phyloP scores from a whole-genome alignment of 2,888 invertebrate genomes.

The Asteroscopus sphinx region DNA sequence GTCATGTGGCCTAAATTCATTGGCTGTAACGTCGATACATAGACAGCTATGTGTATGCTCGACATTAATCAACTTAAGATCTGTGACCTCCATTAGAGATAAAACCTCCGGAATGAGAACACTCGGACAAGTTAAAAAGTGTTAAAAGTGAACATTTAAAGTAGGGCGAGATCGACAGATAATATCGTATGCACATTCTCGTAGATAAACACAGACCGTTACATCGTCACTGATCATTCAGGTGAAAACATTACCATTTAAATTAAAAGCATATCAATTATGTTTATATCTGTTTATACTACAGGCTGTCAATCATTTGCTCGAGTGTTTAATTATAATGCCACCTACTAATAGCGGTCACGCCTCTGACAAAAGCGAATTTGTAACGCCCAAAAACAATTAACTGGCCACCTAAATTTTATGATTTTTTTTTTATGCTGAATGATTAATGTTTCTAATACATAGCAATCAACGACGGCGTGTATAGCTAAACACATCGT shows the following conservation, averaged over 20 bases:
- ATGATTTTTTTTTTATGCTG: conserved; percentile 47
- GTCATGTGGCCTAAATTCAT: conserved; percentile 65
- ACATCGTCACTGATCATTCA: conserved; percentile 66
- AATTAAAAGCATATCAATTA: conserved; percentile 76
- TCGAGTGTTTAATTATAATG: conserved; percentile 65
- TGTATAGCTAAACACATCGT: conserved; percentile 66
- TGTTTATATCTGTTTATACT: conserved; percentile 68
- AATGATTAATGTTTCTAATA: conserved; percentile 72
- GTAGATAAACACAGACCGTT: conserved; percentile 66
- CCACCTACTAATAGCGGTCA: conserved; percentile 61
- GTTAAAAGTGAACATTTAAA: conserved; percentile 67
- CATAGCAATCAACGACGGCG: conserved; percentile 64
- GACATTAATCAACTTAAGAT: conserved; percentile 69
- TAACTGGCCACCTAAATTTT: conserved; percentile 56
- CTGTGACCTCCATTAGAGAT: conserved; percentile 61
- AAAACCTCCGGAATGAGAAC: conserved; percentile 60
- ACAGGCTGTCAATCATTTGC: conserved; percentile 70
- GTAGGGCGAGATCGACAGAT: conserved; percentile 68
- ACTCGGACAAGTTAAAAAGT: conserved; percentile 64
- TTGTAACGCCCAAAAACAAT: conserved; percentile 67
- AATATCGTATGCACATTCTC: conserved; percentile 61
- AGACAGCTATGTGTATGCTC: conserved; percentile 60
- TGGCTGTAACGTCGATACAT: conserved; percentile 57
- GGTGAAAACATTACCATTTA: conserved; percentile 69
- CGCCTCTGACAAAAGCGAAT: conserved; percentile 68